Percentiles rank a stretch among this genome's conserved stretches.
Evolutionary conservation across 2,113 vertebrate species (phyloP).

Genomic region (Glareola pratincola): DNA sequence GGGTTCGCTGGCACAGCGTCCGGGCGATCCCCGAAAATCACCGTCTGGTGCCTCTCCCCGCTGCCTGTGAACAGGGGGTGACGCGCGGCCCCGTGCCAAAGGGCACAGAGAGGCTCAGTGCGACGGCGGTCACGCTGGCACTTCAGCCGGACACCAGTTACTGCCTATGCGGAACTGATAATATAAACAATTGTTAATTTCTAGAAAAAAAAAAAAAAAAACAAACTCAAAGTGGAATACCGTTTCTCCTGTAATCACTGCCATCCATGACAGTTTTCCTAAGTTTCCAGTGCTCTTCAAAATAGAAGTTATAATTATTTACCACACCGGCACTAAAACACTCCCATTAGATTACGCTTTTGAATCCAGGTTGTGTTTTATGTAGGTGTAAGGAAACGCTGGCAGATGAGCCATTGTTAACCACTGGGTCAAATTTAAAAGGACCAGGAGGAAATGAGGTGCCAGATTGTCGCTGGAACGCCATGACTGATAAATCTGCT

Average conservation of each 20-base stretch:
- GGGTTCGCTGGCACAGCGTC: not conserved
- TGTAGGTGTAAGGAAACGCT: not conserved
- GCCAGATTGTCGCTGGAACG: constrained; percentile 13
- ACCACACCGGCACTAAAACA: fast-evolving
- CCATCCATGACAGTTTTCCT: not conserved
- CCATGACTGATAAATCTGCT: constrained; percentile 30
- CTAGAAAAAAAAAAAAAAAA: not conserved
- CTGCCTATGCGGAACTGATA: not conserved
- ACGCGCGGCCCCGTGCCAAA: fast-evolving
- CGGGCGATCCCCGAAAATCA: not conserved
- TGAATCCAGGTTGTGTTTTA: not conserved
- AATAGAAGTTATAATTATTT: not conserved
- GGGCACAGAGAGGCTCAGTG: not conserved
- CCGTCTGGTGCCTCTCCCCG: fast-evolving
- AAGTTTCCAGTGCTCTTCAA: not conserved
- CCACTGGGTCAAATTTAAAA: not conserved
- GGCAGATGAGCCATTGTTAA: not conserved
- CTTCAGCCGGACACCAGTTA: not conserved
- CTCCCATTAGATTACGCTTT: not conserved
- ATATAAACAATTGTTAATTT: not conserved
- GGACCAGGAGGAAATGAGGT: constrained; percentile 1
- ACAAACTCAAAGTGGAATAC: not conserved
- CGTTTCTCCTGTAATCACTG: not conserved
- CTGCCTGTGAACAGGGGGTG: not conserved
- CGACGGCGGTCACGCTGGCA: not conserved